Base-by-base conservation (phyloP, 2,888 invertebrate genomes). In the Diabrotica balteata region DNA sequence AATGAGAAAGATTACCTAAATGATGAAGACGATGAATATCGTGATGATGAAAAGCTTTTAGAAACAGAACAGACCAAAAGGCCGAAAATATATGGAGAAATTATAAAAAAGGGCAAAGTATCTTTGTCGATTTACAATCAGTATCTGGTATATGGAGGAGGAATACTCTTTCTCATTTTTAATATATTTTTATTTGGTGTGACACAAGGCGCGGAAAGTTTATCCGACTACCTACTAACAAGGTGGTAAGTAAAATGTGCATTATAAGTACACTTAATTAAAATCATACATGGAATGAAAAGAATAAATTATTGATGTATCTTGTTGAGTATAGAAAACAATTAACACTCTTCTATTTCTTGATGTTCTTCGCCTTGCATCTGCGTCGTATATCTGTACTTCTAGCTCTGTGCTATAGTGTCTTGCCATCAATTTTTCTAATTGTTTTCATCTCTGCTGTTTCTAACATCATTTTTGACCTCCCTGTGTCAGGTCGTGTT, bases 141-240 rank as follows among this genome's bases (percentile, higher is more conserved):
- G 61, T 83, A 82, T 68, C 76, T 79, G 53, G 71, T 72, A 58
- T 79, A 75, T 61, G 78, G 78, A 59, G 81, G 81, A 43, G 81
- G 82, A 50, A 67, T 75, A 17, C 72, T 74, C 17, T 68, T 79
- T 8, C 51, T 80, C 32, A 42, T 76, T 11, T 63, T 78, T 32
- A 72, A 79, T 50, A 50, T 80, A 3, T 7, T 74, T 42, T n/a
- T 78, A 7, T 81, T 78, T 58, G 59, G 76, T 7, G 17, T 67
- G 7, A 75, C 77, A 4, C 81, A 83, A 65, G 61, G 71, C 7
- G 63, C 74, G 8, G 59, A 75, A 32, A 76, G 77, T 59, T 78
- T 74, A 70, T 75, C 78, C 0, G 79, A 80, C 17, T 77, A 76
- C 54, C 68, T 79, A 42, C 68, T 80, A 4, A 77, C 77, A 53